These are phyloP conservation scores for Epinotia ramella DNA, from an alignment of 2,888 invertebrate species.

Conservation along the genomic window DNA sequence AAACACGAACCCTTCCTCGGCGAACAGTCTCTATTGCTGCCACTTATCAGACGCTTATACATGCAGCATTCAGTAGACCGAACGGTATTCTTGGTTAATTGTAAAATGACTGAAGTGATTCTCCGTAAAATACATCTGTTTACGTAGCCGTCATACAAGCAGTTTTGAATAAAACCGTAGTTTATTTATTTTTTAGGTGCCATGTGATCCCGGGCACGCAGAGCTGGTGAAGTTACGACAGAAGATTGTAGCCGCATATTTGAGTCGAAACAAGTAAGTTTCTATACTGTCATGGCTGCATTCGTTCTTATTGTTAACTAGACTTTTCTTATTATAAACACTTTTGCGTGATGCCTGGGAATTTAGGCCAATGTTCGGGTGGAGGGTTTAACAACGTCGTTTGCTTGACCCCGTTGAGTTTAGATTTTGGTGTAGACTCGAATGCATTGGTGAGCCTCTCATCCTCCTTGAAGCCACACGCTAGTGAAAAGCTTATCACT, in stretches of 20 bases:
- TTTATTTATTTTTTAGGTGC: constrained; percentile 29
- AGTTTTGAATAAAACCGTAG: neutral
- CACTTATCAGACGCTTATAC: too few relatives aligned
- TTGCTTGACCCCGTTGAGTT: too few relatives aligned
- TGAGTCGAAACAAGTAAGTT: constrained; percentile 71
- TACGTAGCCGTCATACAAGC: neutral
- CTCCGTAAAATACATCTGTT: neutral
- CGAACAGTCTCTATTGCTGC: too few relatives aligned
- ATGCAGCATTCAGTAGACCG: neutral
- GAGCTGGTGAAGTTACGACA: constrained; percentile 73
- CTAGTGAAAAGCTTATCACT: too few relatives aligned
- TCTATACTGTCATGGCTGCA: neutral
- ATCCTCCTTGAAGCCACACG: too few relatives aligned
- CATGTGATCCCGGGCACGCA: constrained; percentile 71
- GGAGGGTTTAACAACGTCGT: too few relatives aligned
- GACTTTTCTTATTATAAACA: too few relatives aligned
- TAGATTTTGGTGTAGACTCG: too few relatives aligned
- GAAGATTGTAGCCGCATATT: constrained; percentile 77
- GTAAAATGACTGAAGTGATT: neutral
- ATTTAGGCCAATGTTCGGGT: too few relatives aligned
- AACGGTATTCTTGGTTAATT: neutral
- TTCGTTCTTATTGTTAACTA: neutral
- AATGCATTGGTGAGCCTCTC: too few relatives aligned
- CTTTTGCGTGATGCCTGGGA: too few relatives aligned
- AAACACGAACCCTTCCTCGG: too few relatives aligned